Conservation (phyloP, 2,797 vertebrate species). For the Florisuga fusca region DNA sequence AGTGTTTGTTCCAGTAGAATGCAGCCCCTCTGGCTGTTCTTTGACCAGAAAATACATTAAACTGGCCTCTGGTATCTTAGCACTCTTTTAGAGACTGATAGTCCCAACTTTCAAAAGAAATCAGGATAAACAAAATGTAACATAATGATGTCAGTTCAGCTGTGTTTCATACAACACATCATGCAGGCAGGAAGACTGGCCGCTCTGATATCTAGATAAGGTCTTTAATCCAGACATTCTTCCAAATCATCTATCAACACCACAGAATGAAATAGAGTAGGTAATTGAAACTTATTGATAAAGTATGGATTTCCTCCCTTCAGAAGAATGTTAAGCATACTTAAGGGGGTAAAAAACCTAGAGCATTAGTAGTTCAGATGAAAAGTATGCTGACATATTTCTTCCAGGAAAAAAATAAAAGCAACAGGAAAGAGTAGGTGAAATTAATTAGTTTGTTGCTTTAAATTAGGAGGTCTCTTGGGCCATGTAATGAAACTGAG, state of each 20-base stretch:
- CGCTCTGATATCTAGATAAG: constrained; percentile 20
- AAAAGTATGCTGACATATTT: constrained; percentile 55
- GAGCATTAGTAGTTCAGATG: constrained; percentile 40
- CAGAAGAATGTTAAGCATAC: constrained; percentile 40
- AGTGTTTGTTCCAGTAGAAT: not conserved
- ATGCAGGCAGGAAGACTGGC: not conserved
- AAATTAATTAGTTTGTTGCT: constrained; percentile 78
- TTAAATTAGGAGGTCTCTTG: constrained; percentile 76
- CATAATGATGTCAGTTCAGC: not conserved
- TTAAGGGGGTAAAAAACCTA: constrained; percentile 19
- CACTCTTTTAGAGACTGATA: not conserved
- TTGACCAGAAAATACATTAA: not conserved
- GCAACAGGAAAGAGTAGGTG: constrained; percentile 70
- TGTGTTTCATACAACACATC: not conserved
- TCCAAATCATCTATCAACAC: constrained; percentile 64
- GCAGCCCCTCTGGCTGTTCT: not conserved
- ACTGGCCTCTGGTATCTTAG: not conserved
- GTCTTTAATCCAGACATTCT: constrained; percentile 74
- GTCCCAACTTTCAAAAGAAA: not conserved
- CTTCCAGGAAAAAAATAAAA: constrained; percentile 67
- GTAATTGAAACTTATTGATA: constrained; percentile 74
- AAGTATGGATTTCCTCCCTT: constrained; percentile 56
- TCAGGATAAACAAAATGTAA: not conserved
- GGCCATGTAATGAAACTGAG: constrained; percentile 76
- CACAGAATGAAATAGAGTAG: constrained; percentile 17